Conservation (phyloP, 2,113 vertebrate species). For the Sylvilagus bachmani region DNA sequence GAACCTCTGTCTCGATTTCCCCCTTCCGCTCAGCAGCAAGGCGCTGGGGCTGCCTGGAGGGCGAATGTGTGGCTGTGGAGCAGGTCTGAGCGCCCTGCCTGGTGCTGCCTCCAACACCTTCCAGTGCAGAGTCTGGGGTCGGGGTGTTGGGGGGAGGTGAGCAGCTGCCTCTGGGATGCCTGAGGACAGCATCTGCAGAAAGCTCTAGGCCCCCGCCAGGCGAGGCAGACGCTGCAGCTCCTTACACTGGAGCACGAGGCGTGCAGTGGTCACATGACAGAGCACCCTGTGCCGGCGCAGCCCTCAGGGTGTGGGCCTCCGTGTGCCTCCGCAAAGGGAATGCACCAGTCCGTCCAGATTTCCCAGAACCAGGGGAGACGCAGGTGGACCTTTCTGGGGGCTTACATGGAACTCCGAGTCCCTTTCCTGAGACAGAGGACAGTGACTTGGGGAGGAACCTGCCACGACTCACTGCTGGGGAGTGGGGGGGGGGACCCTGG, state of each 20-base stretch:
- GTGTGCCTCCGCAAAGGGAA: not conserved
- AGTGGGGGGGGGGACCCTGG: not conserved
- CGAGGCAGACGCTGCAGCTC: not conserved
- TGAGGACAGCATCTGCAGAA: not conserved
- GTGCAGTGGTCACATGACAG: too few relatives aligned
- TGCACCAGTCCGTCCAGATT: not conserved
- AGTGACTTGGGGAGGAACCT: not conserved
- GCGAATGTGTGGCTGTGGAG: fast-evolving
- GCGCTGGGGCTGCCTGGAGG: not conserved
- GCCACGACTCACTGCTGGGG: fast-evolving
- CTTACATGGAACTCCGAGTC: not conserved
- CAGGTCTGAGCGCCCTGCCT: not conserved
- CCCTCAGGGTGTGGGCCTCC: not conserved
- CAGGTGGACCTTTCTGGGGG: not conserved
- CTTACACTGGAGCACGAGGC: not conserved
- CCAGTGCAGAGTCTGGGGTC: too few relatives aligned
- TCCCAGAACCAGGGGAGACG: not conserved
- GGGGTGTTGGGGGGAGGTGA: not conserved
- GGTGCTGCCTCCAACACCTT: too few relatives aligned
- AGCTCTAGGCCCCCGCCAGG: not conserved
- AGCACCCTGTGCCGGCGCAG: not conserved
- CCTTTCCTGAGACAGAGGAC: not conserved
- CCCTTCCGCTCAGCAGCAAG: not conserved
- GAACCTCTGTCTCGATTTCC: not conserved
- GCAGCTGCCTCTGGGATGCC: not conserved